Evolutionary conservation across 2,797 vertebrate species (phyloP).

Genomic region (Cygnus olor): DNA sequence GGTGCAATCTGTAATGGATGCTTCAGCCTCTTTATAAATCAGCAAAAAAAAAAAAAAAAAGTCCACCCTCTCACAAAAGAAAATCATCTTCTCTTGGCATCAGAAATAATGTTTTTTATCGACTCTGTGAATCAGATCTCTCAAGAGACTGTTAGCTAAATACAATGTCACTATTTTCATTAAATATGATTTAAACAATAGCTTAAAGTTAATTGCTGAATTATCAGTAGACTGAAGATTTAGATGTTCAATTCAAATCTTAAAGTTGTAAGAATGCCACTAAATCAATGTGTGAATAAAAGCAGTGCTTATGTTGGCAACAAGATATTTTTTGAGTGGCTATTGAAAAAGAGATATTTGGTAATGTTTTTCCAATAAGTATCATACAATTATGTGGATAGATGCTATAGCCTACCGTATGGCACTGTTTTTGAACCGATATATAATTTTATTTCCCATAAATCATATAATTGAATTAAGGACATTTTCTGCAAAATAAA

Average conservation of each 20-base stretch:
- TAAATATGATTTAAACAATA: conserved; percentile 43
- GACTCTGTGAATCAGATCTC: conserved; percentile 21
- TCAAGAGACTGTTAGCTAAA: conserved; percentile 24
- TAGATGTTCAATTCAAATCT: neutral
- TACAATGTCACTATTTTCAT: conserved; percentile 28
- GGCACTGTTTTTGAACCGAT: neutral
- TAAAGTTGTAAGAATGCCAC: neutral
- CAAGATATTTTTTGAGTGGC: neutral
- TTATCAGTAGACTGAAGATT: conserved; percentile 14
- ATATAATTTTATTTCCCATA: neutral
- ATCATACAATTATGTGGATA: neutral
- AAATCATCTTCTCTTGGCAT: conserved; percentile 13
- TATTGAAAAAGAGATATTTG: neutral
- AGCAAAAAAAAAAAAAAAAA: neutral
- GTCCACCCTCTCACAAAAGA: neutral
- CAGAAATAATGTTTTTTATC: neutral
- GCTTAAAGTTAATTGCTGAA: conserved; percentile 33
- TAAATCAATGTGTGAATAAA: neutral
- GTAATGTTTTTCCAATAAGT: neutral
- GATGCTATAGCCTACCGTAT: neutral
- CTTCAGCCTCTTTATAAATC: neutral
- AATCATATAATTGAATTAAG: neutral
- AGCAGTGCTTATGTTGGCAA: neutral
- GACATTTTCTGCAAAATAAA: neutral
- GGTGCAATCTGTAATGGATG: neutral